Evolutionary conservation across 1,140 invertebrate species (phyloP), one percentile per base, ranked within the genome.

Genomic region (Bombus confusus): DNA sequence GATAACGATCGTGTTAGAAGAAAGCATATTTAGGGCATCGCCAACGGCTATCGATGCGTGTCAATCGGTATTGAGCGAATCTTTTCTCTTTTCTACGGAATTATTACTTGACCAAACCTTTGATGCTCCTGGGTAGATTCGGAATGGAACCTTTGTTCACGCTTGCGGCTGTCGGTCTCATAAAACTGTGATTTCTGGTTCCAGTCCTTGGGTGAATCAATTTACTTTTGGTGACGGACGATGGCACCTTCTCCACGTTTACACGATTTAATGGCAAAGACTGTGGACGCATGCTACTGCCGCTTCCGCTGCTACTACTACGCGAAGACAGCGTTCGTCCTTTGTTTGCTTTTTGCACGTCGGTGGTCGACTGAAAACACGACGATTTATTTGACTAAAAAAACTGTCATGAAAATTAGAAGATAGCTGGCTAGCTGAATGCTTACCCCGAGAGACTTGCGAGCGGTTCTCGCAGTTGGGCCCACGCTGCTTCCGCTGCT

Each of bases 401-500:
- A 8, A 52, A 0, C 47, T 52, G 47, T 52, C 18, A 1, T 10
- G 2, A 68, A 68, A 39, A 6, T 25, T 39, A 37, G 25, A 22
- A 64, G 5, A 31, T 4, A 39, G 18, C 47, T 22, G 18, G 18
- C 47, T 22, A 52, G 18, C 6, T 2, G 47, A 52, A 52, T 18
- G 13, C 41, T 93, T 39, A 95, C 95, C 80, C 79, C 88, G 18
- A 90, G n/a, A 31, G 90, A 76, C 75, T 94, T 95, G 43, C 92
- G 90, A 59, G 93, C 80, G 52, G 74, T 94, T 31, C 90, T 92
- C 28, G 85, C 75, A 5, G 96, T 92, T 0, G 96, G 95, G 0
- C 96, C 96, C 18, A 97, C 95, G 80, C 88, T 97, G 88, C 97
- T 97, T 5, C 97, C 97, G 91, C 96, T 97, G 76, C 97, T 97